phyloP scores from a whole-genome alignment of 2,888 invertebrate species.

The Glyphotaelius pellucidus region DNA sequence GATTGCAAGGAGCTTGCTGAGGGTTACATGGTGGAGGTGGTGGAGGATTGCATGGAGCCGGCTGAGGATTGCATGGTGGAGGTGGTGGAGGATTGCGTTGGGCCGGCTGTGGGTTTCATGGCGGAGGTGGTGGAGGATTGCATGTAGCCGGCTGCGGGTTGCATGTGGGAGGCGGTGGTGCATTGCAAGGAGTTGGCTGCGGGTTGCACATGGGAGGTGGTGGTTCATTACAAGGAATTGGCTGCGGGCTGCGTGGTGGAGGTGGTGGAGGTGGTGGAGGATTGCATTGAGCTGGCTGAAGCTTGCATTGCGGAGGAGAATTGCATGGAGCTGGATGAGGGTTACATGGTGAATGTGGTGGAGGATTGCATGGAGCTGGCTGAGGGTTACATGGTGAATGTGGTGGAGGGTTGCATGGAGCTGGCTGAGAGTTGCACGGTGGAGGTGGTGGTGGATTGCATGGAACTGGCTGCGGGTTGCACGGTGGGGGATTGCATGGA shows the following conservation, averaged over 20 bases:
- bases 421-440: too few relatives aligned
- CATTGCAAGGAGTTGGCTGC: not conserved
- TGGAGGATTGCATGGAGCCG: slow-evolving; percentile 6
- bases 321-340: not conserved
- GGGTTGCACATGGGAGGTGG: not conserved
- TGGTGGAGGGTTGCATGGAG: not conserved
- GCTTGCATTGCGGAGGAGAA: not conserved
- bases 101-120: not conserved
- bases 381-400: not conserved
- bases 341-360: not conserved
- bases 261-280: slow-evolving; percentile 22
- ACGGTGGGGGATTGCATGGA: too few relatives aligned
- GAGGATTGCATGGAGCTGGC: not conserved
- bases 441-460: not conserved
- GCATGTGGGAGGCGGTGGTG: not conserved
- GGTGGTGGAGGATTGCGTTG: not conserved
- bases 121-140: not conserved
- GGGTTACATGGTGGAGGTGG: not conserved
- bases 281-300: not conserved
- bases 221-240: not conserved
- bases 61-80: slow-evolving; percentile 15
- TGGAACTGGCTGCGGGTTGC: too few relatives aligned
- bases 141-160: not conserved
- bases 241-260: slow-evolving; percentile 2
- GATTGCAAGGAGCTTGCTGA: not conserved